phyloP scores from a whole-genome alignment of 92 coral and sea anemone species.

The Zoanthus solanderi region DNA sequence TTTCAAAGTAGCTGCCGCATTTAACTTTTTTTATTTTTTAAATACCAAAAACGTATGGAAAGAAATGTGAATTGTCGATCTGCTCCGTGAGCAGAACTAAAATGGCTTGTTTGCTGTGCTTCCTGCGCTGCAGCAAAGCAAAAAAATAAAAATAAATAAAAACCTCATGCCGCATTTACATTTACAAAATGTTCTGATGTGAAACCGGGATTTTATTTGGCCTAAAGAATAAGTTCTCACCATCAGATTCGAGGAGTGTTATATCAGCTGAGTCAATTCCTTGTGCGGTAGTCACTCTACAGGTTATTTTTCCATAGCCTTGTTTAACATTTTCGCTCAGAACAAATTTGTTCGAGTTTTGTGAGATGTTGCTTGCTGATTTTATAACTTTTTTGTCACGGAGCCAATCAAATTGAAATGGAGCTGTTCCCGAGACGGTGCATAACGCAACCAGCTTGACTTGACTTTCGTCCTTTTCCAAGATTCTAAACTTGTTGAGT shows the following conservation, averaged over 20 bases:
- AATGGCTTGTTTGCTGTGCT: too few species aligned
- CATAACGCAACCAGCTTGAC: constrained; percentile 21
- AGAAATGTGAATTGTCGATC: too few species aligned
- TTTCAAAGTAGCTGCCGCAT: too few species aligned
- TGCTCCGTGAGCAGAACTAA: too few species aligned
- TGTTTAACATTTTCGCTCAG: neutral
- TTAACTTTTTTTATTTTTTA: too few species aligned
- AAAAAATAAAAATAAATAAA: too few species aligned
- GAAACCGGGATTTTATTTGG: too few species aligned
- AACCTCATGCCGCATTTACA: too few species aligned
- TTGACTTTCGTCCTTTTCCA: neutral
- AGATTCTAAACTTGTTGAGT: constrained; percentile 1
- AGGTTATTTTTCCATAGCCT: neutral
- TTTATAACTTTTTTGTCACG: neutral
- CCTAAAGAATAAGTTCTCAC: neutral
- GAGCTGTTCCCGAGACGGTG: constrained; percentile 9
- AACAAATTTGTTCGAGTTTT: neutral
- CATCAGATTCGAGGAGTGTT: neutral
- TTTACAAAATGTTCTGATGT: too few species aligned
- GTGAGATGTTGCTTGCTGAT: neutral
- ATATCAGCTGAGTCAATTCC: neutral
- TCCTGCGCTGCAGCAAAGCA: too few species aligned
- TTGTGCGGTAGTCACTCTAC: neutral
- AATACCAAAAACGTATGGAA: too few species aligned
- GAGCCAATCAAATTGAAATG: constrained; percentile 20